phyloP scores from a whole-genome alignment of 1,140 invertebrate genomes.

The Trichonephila clavata region DNA sequence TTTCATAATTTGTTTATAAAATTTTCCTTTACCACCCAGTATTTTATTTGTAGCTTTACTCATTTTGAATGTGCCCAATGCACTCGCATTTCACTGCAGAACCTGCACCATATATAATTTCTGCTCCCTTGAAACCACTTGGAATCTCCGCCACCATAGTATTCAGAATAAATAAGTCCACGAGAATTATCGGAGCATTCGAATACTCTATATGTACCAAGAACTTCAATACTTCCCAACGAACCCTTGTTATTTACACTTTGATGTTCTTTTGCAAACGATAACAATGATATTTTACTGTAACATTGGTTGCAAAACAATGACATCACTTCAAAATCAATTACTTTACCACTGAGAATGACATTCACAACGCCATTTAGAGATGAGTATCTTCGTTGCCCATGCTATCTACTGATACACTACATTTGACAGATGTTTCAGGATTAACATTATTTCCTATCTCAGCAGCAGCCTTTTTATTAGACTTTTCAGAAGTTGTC shows the following conservation, averaged over 20 bases:
- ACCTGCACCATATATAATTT: background rate
- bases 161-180: background rate
- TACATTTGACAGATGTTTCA: background rate
- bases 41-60: background rate
- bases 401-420: background rate
- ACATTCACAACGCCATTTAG: background rate
- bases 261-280: background rate
- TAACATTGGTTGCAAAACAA: background rate
- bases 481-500: no score
- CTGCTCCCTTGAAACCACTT: no score
- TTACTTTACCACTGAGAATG: background rate
- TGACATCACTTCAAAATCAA: background rate
- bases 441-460: no score
- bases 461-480: no score
- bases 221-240: background rate
- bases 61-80: background rate
- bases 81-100: background rate
- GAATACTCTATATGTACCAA: background rate
- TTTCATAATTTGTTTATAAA: background rate
- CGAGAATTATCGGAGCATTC: background rate
- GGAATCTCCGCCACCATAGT: background rate
- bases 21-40: background rate
- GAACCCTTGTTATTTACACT: background rate
- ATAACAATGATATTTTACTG: background rate
- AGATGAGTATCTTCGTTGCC: background rate